Evolutionary conservation across 1,140 invertebrate genomes (phyloP).

Genomic region (Globodera rostochiensis): DNA sequence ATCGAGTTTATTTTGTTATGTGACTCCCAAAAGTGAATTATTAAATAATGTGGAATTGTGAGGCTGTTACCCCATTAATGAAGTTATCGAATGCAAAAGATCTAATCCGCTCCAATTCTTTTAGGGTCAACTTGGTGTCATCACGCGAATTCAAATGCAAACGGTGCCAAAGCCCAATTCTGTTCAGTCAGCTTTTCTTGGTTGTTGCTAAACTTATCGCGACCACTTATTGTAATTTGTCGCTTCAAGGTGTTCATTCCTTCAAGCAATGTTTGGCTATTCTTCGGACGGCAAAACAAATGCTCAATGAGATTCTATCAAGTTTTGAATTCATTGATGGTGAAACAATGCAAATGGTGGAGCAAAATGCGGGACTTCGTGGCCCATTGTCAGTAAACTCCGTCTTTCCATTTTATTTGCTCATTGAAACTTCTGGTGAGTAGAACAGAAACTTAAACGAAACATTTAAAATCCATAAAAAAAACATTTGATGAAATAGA

Average conservation of each 20-base stretch:
- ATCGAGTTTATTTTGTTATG: too few species aligned
- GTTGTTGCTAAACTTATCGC: conserved; percentile 18
- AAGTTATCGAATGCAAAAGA: background rate
- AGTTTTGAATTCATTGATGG: conserved; percentile 51
- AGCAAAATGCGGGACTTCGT: conserved; percentile 37
- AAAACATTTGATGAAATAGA: background rate
- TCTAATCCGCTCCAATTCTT: background rate
- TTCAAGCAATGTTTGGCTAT: conserved; percentile 46
- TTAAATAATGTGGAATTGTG: too few species aligned
- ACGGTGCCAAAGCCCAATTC: conserved; percentile 34
- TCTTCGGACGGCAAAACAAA: conserved; percentile 39
- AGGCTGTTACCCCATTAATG: background rate
- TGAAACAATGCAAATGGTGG: conserved; percentile 40
- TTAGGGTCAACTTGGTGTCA: conserved; percentile 87
- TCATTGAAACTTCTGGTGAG: conserved; percentile 51
- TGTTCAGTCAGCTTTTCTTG: conserved; percentile 39
- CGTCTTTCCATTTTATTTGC: conserved; percentile 33
- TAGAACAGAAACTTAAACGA: background rate
- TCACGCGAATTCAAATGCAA: conserved; percentile 87
- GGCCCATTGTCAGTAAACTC: conserved; percentile 4
- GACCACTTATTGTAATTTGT: background rate
- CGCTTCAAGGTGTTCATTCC: conserved; percentile 38
- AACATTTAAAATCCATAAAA: background rate
- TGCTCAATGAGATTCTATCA: conserved; percentile 49
- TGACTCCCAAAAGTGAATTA: too few species aligned